These are phyloP conservation scores for Cephus nigrinus DNA, from an alignment of 2,888 invertebrate genomes.

Conservation along the genomic window DNA sequence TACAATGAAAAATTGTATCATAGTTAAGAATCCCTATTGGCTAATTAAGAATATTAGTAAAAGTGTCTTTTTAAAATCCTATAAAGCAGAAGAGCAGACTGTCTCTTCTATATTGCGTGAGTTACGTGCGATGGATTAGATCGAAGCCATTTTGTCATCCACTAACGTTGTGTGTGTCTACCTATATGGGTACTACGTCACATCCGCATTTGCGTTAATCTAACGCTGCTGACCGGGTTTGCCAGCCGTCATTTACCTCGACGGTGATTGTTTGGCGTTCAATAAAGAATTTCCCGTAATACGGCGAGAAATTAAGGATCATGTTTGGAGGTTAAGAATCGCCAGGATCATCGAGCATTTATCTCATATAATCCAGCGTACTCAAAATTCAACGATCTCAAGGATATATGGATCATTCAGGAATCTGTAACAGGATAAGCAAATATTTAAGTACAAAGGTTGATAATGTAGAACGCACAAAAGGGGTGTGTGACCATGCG, in stretches of 20 bases:
- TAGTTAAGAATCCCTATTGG: not conserved
- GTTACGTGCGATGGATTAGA: not conserved
- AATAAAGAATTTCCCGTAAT: not conserved
- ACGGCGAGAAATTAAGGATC: not conserved
- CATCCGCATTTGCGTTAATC: slow-evolving; percentile 64
- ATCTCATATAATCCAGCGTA: not conserved
- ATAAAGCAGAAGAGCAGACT: not conserved
- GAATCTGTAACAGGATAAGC: not conserved
- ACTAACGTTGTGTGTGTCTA: not conserved
- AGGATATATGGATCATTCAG: not conserved
- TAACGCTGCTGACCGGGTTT: slow-evolving; percentile 23
- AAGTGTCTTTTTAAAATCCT: not conserved
- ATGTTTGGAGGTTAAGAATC: not conserved
- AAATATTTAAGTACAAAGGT: not conserved
- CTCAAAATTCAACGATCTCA: not conserved
- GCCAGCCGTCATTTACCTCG: not conserved
- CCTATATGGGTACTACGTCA: slow-evolving; percentile 48
- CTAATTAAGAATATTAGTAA: not conserved
- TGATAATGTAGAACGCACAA: slow-evolving; percentile 21
- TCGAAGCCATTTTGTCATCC: not conserved
- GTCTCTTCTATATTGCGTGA: not conserved
- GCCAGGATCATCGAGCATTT: not conserved
- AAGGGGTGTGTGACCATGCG: slow-evolving; percentile 30
- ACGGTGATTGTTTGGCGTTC: not conserved
- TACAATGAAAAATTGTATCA: not conserved